These are phyloP conservation scores for Didymodactylos carnosus DNA, from an alignment of 2,888 invertebrate genomes.

Conservation along the genomic window DNA sequence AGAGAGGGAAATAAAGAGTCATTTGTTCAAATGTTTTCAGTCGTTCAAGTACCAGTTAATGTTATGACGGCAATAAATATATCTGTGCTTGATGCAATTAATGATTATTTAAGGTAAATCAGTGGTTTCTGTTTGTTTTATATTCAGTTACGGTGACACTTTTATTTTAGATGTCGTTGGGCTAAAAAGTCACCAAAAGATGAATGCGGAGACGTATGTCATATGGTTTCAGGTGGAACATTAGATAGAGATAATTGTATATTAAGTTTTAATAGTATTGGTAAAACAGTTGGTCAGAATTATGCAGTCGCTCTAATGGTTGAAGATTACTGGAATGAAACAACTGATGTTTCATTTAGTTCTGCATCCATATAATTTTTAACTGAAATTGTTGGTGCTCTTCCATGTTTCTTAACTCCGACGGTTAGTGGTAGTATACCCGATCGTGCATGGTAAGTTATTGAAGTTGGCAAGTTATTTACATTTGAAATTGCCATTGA, in stretches of 20 bases:
- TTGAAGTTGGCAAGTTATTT: background rate
- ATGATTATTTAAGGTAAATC: background rate
- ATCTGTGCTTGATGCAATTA: background rate
- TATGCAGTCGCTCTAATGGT: background rate
- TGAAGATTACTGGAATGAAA: background rate
- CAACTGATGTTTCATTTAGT: background rate
- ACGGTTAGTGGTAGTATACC: background rate
- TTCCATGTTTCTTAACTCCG: background rate
- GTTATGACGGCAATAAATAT: background rate
- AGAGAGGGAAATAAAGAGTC: no score
- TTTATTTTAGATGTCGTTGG: background rate
- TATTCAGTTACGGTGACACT: no score
- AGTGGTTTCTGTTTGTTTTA: background rate
- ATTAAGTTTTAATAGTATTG: background rate
- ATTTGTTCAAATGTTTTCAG: no score
- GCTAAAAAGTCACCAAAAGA: background rate
- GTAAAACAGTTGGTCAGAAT: background rate
- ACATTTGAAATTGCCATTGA: background rate
- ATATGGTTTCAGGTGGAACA: background rate
- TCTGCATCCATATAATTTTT: background rate
- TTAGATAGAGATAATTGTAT: background rate
- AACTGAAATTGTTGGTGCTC: background rate
- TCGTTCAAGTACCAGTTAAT: background rate
- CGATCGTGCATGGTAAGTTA: background rate
- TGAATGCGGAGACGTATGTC: background rate